Percentiles rank a stretch among this genome's conserved stretches.
These are phyloP conservation scores for Corvus cornix DNA, from an alignment of 2,113 vertebrate genomes.

Conservation along the genomic window DNA sequence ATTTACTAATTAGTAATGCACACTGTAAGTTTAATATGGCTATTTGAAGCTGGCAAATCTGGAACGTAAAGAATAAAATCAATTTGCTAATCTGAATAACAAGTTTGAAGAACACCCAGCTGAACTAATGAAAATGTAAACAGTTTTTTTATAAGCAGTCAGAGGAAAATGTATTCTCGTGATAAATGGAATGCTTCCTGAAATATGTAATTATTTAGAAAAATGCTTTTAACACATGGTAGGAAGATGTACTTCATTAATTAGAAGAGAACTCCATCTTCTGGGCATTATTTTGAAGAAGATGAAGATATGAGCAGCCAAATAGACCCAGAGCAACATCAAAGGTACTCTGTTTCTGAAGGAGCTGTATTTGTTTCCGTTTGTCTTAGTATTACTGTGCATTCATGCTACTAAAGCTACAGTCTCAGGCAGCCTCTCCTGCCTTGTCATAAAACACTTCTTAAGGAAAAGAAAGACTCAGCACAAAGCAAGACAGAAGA, in stretches of 20 bases:
- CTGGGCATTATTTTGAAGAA: neutral
- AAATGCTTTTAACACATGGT: neutral
- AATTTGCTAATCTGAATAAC: neutral
- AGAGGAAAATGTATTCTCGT: neutral
- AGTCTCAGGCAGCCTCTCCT: neutral
- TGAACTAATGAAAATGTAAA: neutral
- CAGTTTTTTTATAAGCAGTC: neutral
- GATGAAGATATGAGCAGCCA: neutral
- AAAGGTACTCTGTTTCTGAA: neutral
- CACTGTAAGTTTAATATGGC: neutral
- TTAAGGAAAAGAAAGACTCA: neutral
- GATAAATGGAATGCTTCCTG: neutral
- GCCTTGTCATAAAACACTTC: neutral
- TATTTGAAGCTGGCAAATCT: neutral
- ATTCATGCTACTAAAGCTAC: neutral
- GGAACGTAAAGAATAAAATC: neutral
- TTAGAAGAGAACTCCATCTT: neutral
- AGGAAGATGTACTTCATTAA: neutral
- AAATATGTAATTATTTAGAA: neutral
- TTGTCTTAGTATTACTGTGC: neutral
- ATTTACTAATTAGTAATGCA: neutral
- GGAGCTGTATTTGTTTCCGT: neutral
- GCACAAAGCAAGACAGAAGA: neutral
- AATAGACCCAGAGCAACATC: neutral
- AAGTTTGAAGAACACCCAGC: neutral